These are phyloP conservation scores for Sebastes schlegelii DNA, from an alignment of 2,113 vertebrate species.

Conservation along the genomic window DNA sequence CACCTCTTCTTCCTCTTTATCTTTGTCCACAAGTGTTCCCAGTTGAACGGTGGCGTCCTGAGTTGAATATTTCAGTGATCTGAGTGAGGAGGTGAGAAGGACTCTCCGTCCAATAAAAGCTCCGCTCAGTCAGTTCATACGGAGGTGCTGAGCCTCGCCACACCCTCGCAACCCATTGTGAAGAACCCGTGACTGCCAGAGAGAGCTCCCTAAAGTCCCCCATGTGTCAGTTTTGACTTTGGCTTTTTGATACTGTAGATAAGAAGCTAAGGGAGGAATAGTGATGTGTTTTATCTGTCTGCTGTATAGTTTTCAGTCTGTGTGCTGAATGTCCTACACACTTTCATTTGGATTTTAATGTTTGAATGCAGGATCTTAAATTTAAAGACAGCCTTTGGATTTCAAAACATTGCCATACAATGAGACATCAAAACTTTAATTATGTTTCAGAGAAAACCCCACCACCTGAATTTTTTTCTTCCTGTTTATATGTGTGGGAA, in stretches of 20 bases:
- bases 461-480: background rate
- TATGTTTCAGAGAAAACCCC: background rate
- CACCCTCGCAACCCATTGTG: slow-evolving; percentile 80
- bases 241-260: background rate
- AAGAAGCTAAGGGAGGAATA: background rate
- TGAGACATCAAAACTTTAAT: background rate
- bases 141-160: slow-evolving; percentile 66
- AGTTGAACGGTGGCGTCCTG: background rate
- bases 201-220: background rate
- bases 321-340: background rate
- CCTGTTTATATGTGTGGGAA: background rate
- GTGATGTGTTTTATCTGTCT: background rate
- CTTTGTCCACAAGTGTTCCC: slow-evolving; percentile 3
- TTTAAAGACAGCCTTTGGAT: background rate
- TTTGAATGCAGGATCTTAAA: background rate
- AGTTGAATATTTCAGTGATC: slow-evolving; percentile 21
- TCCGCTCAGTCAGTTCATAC: slow-evolving; percentile 71
- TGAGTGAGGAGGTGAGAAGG: slow-evolving; percentile 49
- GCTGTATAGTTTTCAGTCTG: background rate
- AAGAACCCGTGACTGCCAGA: slow-evolving; percentile 57
- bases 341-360: background rate
- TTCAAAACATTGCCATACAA: background rate
- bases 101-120: slow-evolving; percentile 49
- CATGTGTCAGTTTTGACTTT: background rate
- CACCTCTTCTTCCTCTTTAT: background rate